Percentiles rank a stretch among this genome's conserved stretches.
Conservation (phyloP, 2,888 invertebrate genomes). For the Neoscelio sp. region DNA sequence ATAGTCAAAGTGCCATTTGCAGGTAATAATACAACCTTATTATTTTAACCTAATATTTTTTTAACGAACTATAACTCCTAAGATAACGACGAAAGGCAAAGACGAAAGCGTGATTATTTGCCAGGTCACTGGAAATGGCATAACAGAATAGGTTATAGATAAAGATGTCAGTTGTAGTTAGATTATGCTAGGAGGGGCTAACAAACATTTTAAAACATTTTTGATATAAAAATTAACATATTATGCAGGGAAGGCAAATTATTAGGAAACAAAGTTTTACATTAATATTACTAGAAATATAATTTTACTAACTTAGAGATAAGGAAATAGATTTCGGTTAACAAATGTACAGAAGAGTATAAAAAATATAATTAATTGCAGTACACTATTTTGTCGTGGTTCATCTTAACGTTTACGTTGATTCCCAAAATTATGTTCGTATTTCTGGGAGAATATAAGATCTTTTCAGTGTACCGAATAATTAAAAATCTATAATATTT, state of each 20-base stretch:
- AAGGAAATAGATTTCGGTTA: conserved; percentile 6
- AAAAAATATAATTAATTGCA: conserved; percentile 19
- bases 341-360: conserved; percentile 33
- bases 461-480: too few relatives aligned
- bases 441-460: not conserved
- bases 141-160: conserved; percentile 44
- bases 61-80: conserved; percentile 10
- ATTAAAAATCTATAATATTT: too few relatives aligned
- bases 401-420: conserved; percentile 47
- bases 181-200: not conserved
- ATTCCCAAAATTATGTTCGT: conserved; percentile 31
- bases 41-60: not conserved
- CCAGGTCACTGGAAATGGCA: conserved; percentile 82
- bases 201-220: not conserved
- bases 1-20: conserved; percentile 99
- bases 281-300: too few relatives aligned
- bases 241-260: too few relatives aligned
- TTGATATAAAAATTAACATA: not conserved
- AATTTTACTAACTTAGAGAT: conserved; percentile 4
- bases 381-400: conserved; percentile 48
- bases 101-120: conserved; percentile 71
- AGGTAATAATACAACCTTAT: conserved; percentile 87
- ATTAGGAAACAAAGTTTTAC: too few relatives aligned
- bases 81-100: conserved; percentile 59
- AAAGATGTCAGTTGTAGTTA: conserved; percentile 24